Evolutionary conservation across 1,140 invertebrate genomes (phyloP), one percentile per base, ranked within the genome.

Genomic region (Lepidurus packardi): DNA sequence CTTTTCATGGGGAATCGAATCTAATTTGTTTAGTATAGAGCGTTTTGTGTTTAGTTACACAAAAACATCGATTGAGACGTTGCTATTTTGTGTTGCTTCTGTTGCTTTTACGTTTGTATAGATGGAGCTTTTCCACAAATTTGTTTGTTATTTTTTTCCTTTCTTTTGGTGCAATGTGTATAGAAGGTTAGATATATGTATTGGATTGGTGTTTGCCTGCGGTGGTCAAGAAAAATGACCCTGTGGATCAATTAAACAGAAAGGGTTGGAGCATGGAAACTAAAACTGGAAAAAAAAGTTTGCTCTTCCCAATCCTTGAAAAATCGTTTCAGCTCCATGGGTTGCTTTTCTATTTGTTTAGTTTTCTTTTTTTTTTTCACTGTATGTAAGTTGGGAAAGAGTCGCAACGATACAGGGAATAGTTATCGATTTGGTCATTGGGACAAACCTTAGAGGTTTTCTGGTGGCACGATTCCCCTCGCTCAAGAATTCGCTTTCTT

Each of bases 161-260:
- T n/a, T 65, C 21, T 65, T 65, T 65, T 13, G 7, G 21, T 16
- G 13, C 53, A n/a, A 7, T 65, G 53, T 65, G 53, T 65, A 65
- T 65, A 16, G 53, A 65, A 65, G 21, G 53, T 21, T 65, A 34
- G 34, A 34, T 34, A 34, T 34, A 65, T 65, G 16, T 7, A 21
- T 65, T 65, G 21, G 53, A 65, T 21, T 65, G 53, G 53, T 65
- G 53, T 65, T 65, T 65, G 21, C 53, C 53, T n/a, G 53, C 53
- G 53, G 53, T 13, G 21, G 53, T 65, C 53, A 65, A 65, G 53
- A 65, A 65, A 65, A 65, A 65, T 21, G 53, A 65, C 53, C 53
- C 53, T 13, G 34, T 34, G 16, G 53, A 65, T 65, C 53, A 65
- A 65, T 65, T 65, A 65, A 65, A 65, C 53, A 65, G 53, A 65